Conservation (phyloP, 2,888 invertebrate genomes). For the Aleiodes alternator region DNA sequence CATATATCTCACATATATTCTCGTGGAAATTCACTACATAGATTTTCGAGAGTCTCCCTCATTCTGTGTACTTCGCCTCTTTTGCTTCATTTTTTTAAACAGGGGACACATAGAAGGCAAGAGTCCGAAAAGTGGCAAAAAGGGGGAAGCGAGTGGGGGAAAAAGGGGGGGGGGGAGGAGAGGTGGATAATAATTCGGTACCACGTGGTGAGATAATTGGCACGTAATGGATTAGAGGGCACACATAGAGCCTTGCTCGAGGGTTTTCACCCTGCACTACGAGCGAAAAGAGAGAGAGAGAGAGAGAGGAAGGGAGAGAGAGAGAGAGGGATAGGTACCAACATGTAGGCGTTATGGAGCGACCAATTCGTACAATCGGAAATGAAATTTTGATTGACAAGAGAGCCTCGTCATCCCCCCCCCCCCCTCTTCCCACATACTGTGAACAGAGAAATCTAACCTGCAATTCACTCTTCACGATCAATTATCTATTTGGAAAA, state of each 20-base stretch:
- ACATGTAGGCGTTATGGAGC: constrained; percentile 39
- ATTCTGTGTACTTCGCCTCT: not conserved
- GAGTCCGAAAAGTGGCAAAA: constrained; percentile 34
- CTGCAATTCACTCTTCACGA: constrained; percentile 65
- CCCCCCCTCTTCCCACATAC: not conserved
- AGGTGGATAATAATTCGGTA: constrained; percentile 50
- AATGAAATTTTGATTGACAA: constrained; percentile 72
- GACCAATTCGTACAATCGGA: constrained; percentile 68
- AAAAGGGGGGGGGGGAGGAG: constrained; percentile 9
- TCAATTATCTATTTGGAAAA: constrained; percentile 44
- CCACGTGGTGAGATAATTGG: constrained; percentile 60
- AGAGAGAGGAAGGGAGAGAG: constrained; percentile 23
- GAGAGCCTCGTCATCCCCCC: constrained; percentile 62
- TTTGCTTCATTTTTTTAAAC: not conserved
- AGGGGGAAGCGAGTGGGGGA: constrained; percentile 18
- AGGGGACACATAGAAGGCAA: constrained; percentile 9
- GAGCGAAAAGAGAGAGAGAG: constrained; percentile 29
- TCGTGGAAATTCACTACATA: constrained; percentile 12
- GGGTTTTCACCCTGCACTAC: constrained; percentile 12
- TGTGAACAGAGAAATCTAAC: constrained; percentile 68
- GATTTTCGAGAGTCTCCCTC: constrained; percentile 9
- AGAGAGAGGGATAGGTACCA: constrained; percentile 11
- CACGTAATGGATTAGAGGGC: constrained; percentile 60
- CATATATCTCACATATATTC: constrained; percentile 32
- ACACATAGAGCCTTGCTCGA: constrained; percentile 29